Evolutionary conservation across 2,113 vertebrate genomes (phyloP), one percentile per base, ranked within the genome.

Genomic region (Guaruba guarouba): DNA sequence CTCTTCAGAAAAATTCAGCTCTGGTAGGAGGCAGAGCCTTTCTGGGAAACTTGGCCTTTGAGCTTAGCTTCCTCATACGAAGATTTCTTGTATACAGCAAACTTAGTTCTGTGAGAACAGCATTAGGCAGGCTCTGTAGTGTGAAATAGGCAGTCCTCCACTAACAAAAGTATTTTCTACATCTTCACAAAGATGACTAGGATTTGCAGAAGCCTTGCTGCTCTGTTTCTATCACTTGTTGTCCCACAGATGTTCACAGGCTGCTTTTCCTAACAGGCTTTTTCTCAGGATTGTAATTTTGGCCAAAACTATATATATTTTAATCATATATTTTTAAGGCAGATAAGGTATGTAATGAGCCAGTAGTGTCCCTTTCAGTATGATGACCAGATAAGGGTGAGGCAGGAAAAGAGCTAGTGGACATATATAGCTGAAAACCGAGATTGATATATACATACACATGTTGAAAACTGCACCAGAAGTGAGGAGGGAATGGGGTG

Each of bases 11-110:
- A 49, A 95, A 83, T 27, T 54, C 73, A 61, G 27, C 64, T 35
- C 31, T 13, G 3, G 9, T 51, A 29, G 35, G 62, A 88, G 69
- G 29, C 37, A 74, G 61, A 81, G 19, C 16, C 51, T 76, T 87
- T 78, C 77, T 76, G 57, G 49, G 79, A 85, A 82, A 75, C 43
- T 52, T 44, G 35, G 24, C 28, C 9, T 83, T 70, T 63, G 43
- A 55, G 35, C 84, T 91, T 44, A 71, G 9, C 46, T 74, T 86
- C 66, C 37, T 88, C 39, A 54, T n/a, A 81, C 73, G 39, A 83
- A 75, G 18, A 35, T 71, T 63, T 77, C 51, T 81, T 67, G 39
- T 0, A 0, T 51, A 27, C 20, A 44, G 8, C 0, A 0, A 22
- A 37, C 73, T 82, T 69, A 81, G n/a, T 86, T 84, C 71, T 43